Base-by-base conservation (phyloP, 1,140 invertebrate genomes). In the Euglossa dilemma region DNA sequence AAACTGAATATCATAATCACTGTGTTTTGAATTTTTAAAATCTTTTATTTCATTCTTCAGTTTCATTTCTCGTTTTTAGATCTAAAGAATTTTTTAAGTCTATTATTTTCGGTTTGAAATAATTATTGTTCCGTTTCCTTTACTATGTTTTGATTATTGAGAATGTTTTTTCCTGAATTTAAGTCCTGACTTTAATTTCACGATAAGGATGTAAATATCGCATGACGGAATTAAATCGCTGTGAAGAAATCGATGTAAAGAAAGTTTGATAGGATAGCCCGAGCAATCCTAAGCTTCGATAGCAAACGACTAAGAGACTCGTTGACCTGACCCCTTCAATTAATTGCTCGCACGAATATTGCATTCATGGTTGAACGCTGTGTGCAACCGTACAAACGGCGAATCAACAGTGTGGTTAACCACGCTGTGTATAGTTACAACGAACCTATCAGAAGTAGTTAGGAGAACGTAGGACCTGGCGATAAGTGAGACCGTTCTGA, bases 381-480 rank as follows among this genome's bases (percentile, higher is more conserved):
- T n/a, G 36, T 56, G 23, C 52, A 23, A 57, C 43, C 63, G 45
- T 67, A 81, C 72, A 67, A 81, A 81, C 52, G 25, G 72, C 61
- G 16, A 81, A 81, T 81, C 80, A 81, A 76, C 80, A 56, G 63
- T 47, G 80, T 20, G 80, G 72, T 81, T 81, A 81, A 76, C 80
- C 72, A 56, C 63, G 20, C n/a, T 76, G 20, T 76, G 52, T 57
- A 66, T 52, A 81, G 61, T 67, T 75, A 81, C 80, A 81, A 76
- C 72, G 61, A 66, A 67, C 63, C 72, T 50, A 76, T 81, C 72
- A 76, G 52, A 67, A 81, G 45, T 57, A 81, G 72, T 76, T 81
- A 74, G 43, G 66, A 28, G 80, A 66, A 79, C 70, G 63, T 28
- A 36, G 54, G 54, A 74, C 20, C 25, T 36, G 74, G 56, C 66